Percentiles rank a stretch among this genome's conserved stretches.
Evolutionary conservation across 2,113 vertebrate genomes (phyloP).

Genomic region (Microcebus ravelobensis): DNA sequence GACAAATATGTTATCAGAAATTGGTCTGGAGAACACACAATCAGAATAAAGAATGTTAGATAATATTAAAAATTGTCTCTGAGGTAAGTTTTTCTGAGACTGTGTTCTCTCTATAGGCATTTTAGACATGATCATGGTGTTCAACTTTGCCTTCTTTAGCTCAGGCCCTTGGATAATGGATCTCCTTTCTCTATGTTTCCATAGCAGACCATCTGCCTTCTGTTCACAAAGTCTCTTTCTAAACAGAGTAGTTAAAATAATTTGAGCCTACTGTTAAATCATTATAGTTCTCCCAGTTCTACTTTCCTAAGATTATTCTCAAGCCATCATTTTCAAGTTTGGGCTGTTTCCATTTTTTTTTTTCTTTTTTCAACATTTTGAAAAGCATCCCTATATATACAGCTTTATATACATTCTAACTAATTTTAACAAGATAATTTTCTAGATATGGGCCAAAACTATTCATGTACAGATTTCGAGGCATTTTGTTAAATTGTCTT

Average conservation of each 20-base stretch:
- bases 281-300: background rate
- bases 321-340: slow-evolving; percentile 32
- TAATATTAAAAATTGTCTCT: background rate
- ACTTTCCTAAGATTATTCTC: background rate
- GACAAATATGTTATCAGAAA: background rate
- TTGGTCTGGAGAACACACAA: background rate
- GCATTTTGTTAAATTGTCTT: background rate
- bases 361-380: slow-evolving; percentile 18
- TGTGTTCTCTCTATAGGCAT: background rate
- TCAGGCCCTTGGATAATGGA: background rate
- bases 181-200: slow-evolving; percentile 26
- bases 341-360: background rate
- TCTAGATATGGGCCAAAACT: background rate
- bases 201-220: slow-evolving; percentile 55
- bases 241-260: slow-evolving; percentile 50
- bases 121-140: background rate
- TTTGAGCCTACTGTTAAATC: slow-evolving; percentile 34
- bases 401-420: background rate
- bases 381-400: background rate
- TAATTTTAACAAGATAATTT: slow-evolving; percentile 46
- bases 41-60: background rate
- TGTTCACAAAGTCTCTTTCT: slow-evolving; percentile 39
- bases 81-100: background rate
- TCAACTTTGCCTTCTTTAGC: slow-evolving; percentile 39
- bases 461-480: background rate